Percentiles rank a stretch among this genome's conserved stretches.
phyloP scores from a whole-genome alignment of 2,797 vertebrate species.

The Mus spretus region DNA sequence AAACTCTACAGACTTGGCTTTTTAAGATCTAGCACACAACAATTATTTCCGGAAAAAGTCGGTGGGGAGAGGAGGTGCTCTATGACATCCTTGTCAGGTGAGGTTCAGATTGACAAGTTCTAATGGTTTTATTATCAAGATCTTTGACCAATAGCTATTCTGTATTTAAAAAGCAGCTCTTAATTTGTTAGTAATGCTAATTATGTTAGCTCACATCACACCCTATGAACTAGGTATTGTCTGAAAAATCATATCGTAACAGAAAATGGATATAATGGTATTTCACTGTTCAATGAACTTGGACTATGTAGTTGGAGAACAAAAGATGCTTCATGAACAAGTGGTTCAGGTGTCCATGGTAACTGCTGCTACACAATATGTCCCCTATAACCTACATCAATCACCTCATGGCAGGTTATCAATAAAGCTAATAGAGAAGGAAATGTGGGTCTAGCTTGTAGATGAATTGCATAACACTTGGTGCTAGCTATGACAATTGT shows the following conservation, averaged over 20 bases:
- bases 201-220: background rate
- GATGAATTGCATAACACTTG: background rate
- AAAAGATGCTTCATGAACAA: background rate
- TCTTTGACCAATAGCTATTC: background rate
- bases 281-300: constrained; percentile 27
- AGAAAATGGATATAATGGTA: background rate
- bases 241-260: background rate
- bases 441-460: background rate
- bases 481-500: background rate
- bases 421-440: background rate
- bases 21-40: background rate
- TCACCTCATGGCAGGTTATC: background rate
- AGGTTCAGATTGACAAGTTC: background rate
- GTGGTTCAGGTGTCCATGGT: background rate
- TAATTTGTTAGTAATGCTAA: background rate
- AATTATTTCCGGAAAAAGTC: background rate
- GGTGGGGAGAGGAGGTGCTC: background rate
- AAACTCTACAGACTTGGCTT: background rate
- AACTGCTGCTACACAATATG: background rate
- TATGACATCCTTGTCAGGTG: background rate
- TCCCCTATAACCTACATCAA: background rate
- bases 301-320: background rate
- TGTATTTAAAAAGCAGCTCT: background rate
- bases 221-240: background rate
- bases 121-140: background rate